These are phyloP conservation scores for Coendou prehensilis DNA, from an alignment of 2,797 vertebrate genomes.

Conservation along the genomic window DNA sequence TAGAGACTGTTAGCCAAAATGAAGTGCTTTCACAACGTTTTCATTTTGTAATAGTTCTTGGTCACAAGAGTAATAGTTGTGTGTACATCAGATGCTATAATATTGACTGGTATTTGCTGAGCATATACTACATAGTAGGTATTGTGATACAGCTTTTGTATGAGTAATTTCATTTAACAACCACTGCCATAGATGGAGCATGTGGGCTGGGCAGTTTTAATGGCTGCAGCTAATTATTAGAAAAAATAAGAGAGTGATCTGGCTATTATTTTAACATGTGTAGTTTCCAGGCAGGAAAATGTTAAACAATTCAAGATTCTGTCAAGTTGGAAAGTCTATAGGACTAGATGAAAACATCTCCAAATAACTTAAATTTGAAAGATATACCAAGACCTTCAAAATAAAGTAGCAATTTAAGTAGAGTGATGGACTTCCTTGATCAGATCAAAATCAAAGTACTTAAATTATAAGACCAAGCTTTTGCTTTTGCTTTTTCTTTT, in stretches of 20 bases:
- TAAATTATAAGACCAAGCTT: not conserved
- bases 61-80: not conserved
- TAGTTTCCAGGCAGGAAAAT: not conserved
- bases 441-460: not conserved
- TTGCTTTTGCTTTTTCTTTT: not conserved
- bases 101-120: not conserved
- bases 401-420: not conserved
- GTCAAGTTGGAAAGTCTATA: not conserved
- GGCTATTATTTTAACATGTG: not conserved
- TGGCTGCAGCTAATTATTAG: not conserved
- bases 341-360: not conserved
- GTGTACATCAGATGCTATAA: not conserved
- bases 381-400: not conserved
- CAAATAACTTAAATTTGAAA: not conserved
- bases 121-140: not conserved
- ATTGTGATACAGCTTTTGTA: not conserved
- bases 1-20: not conserved
- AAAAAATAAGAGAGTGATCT: not conserved
- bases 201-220: not conserved
- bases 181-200: not conserved
- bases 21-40: not conserved
- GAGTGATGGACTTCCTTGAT: not conserved
- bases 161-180: not conserved
- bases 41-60: not conserved
- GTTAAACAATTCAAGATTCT: not conserved